phyloP scores from a whole-genome alignment of 2,888 invertebrate species.

The Drosophila mercatorum region DNA sequence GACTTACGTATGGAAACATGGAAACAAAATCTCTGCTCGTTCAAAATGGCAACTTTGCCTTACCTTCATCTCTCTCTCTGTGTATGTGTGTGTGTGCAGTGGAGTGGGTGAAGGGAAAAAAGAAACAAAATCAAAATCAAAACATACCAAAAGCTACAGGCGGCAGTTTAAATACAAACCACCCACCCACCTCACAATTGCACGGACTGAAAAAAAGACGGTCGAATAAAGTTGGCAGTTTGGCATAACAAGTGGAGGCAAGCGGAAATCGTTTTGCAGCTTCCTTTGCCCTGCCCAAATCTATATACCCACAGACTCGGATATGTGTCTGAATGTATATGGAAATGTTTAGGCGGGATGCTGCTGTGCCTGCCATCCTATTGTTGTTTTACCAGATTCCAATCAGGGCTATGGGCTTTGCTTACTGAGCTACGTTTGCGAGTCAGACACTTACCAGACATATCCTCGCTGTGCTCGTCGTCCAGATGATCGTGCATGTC shows the following conservation, averaged over 20 bases:
- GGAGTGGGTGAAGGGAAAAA: background rate
- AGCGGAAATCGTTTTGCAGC: conserved; percentile 29
- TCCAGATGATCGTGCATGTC: conserved; percentile 84
- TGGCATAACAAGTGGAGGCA: conserved; percentile 27
- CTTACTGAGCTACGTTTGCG: background rate
- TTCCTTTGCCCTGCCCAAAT: conserved; percentile 13
- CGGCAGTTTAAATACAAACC: conserved; percentile 61
- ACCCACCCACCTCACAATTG: conserved; percentile 32
- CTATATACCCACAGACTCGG: background rate
- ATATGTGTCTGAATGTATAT: background rate
- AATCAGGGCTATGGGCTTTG: background rate
- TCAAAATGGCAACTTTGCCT: conserved; percentile 55
- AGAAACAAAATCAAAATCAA: conserved; percentile 60
- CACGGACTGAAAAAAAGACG: conserved; percentile 14
- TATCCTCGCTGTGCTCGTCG: conserved; percentile 85
- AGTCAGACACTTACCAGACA: conserved; percentile 86
- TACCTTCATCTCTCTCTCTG: background rate
- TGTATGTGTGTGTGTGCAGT: background rate
- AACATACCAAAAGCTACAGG: conserved; percentile 69
- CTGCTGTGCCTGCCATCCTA: background rate
- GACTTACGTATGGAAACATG: conserved; percentile 71
- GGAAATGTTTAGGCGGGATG: background rate
- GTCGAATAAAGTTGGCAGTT: conserved; percentile 29
- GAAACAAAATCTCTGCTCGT: conserved; percentile 62
- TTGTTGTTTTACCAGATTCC: conserved; percentile 16